These are phyloP conservation scores for Hylaeus anthracinus DNA, from an alignment of 1,140 invertebrate genomes.

Conservation along the genomic window DNA sequence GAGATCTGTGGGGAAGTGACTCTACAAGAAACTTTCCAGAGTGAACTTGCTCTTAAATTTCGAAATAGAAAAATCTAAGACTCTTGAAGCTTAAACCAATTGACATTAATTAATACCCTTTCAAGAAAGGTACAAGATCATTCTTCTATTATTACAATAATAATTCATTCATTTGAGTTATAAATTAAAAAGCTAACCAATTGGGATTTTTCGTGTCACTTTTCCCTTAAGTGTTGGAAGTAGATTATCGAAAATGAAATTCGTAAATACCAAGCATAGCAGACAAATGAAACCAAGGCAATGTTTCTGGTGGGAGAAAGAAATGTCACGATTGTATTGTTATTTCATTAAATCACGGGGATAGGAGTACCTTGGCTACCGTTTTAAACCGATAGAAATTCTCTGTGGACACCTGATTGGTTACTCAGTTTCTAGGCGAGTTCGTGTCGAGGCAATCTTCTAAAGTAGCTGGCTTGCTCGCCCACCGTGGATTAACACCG, in stretches of 20 bases:
- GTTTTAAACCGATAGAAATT: conserved; percentile 28
- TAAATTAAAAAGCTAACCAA: too few species aligned
- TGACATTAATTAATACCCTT: too few species aligned
- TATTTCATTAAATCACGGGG: conserved; percentile 23
- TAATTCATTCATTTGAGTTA: too few species aligned
- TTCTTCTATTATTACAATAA: too few species aligned
- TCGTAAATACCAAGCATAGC: not conserved
- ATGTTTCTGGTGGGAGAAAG: not conserved
- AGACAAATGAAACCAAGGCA: not conserved
- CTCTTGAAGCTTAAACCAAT: too few species aligned
- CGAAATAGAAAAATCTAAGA: too few species aligned
- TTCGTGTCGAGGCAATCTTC: conserved; percentile 42
- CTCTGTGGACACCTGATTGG: conserved; percentile 15
- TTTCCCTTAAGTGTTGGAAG: too few species aligned
- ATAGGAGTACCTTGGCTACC: not conserved
- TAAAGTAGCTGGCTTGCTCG: conserved; percentile 43
- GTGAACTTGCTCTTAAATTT: too few species aligned
- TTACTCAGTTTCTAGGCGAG: conserved; percentile 13
- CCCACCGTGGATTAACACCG: conserved; percentile 9
- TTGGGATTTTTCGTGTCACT: too few species aligned
- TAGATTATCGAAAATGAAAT: not conserved
- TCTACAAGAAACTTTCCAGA: too few species aligned
- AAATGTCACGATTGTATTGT: not conserved
- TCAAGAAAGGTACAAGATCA: too few species aligned
- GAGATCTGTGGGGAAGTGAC: too few species aligned